Conservation (phyloP, 2,797 vertebrate genomes). For the Argya squamiceps region DNA sequence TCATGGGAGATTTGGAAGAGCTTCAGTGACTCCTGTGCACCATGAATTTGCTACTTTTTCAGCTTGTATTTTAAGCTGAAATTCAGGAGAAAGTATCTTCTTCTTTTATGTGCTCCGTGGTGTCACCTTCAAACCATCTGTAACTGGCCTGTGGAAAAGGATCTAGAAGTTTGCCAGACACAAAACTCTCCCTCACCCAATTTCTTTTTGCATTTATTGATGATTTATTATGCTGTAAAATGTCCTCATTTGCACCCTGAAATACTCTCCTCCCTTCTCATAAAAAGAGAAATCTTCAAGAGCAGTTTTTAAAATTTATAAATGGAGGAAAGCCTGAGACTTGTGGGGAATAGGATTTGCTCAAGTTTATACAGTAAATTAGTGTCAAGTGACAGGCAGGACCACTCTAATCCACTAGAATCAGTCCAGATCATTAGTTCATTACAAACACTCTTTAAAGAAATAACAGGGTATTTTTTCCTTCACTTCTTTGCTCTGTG, state of each 20-base stretch:
- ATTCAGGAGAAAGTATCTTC: neutral
- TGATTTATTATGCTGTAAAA: slow-evolving; percentile 19
- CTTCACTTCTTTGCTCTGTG: neutral
- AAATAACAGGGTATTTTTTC: neutral
- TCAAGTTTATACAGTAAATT: neutral
- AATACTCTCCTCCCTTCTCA: neutral
- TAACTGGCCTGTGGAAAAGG: neutral
- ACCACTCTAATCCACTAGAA: neutral
- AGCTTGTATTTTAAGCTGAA: neutral
- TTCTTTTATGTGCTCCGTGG: neutral
- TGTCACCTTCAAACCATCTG: slow-evolving; percentile 8
- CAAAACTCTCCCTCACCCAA: neutral
- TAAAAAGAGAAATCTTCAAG: neutral
- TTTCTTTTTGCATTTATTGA: slow-evolving; percentile 17
- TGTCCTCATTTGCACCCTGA: neutral
- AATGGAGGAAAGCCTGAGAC: neutral
- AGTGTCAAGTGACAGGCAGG: neutral
- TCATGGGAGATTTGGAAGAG: neutral
- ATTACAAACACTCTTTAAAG: neutral
- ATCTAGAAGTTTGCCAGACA: neutral
- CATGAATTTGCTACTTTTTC: neutral
- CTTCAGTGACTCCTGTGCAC: neutral
- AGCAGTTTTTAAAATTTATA: neutral
- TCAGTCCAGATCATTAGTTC: neutral
- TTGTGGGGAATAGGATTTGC: neutral